phyloP scores from a whole-genome alignment of 2,888 invertebrate genomes.

The Slavum lentiscoides region DNA sequence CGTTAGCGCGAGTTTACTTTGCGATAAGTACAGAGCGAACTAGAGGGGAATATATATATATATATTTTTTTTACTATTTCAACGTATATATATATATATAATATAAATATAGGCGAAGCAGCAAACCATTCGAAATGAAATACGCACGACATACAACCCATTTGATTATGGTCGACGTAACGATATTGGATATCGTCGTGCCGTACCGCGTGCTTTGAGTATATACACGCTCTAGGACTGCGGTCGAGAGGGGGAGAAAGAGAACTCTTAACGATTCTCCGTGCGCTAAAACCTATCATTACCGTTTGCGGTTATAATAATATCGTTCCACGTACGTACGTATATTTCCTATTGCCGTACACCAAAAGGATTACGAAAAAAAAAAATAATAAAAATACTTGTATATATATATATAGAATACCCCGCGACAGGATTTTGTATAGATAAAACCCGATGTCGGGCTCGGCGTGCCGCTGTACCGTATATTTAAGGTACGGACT shows the following conservation, averaged over 20 bases:
- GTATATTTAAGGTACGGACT: too few relatives aligned
- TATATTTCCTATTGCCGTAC: too few relatives aligned
- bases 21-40: too few relatives aligned
- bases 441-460: too few relatives aligned
- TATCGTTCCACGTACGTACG: background rate
- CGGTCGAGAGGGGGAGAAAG: background rate
- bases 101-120: slow-evolving; percentile 18
- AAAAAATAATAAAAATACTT: too few relatives aligned
- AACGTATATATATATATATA: background rate
- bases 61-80: background rate
- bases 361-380: too few relatives aligned
- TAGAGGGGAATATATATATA: background rate
- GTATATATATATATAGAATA: too few relatives aligned
- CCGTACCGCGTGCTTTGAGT: slow-evolving; percentile 35
- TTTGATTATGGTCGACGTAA: slow-evolving; percentile 39
- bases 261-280: slow-evolving; percentile 29
- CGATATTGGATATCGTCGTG: slow-evolving; percentile 43
- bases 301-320: slow-evolving; percentile 45
- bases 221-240: slow-evolving; percentile 17
- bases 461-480: too few relatives aligned
- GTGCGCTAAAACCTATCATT: slow-evolving; percentile 50
- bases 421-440: too few relatives aligned
- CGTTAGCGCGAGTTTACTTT: background rate
- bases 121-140: slow-evolving; percentile 34
- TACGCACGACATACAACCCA: slow-evolving; percentile 34